phyloP scores from a whole-genome alignment of 2,113 vertebrate genomes.

The Porphyrio hochstetteri region DNA sequence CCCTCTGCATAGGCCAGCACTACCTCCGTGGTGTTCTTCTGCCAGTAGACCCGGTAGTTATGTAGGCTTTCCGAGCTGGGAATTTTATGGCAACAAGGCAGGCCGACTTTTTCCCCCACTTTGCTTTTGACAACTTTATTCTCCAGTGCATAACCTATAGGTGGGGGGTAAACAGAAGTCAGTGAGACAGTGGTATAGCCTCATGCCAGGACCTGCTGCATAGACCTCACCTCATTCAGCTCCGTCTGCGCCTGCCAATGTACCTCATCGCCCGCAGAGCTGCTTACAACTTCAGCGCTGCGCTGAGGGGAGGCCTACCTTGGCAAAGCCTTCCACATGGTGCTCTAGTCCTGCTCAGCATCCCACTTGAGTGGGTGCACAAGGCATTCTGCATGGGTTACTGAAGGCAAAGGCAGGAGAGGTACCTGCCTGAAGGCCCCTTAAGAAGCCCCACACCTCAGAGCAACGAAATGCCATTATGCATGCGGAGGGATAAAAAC shows the following conservation, averaged over 20 bases:
- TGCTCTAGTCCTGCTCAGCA: not conserved
- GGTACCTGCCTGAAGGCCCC: not conserved
- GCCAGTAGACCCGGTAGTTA: constrained; percentile 70
- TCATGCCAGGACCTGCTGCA: not conserved
- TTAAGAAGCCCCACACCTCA: not conserved
- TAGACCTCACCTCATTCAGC: not conserved
- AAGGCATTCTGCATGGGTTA: not conserved
- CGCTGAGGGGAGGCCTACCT: not conserved
- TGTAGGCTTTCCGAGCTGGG: not conserved
- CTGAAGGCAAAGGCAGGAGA: not conserved
- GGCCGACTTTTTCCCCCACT: constrained; percentile 1
- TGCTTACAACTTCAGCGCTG: not conserved
- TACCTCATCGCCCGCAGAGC: not conserved
- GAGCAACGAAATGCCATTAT: not conserved
- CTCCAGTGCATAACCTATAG: constrained; percentile 34
- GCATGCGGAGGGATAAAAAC: not conserved
- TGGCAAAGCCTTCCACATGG: not conserved
- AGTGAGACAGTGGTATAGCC: not conserved
- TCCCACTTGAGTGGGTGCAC: rapidly evolving
- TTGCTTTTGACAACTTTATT: constrained; percentile 21
- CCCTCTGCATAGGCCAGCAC: constrained; percentile 35
- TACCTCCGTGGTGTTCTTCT: not conserved
- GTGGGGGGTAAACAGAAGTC: not conserved
- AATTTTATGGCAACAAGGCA: constrained; percentile 60
- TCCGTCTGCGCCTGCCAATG: not conserved